Evolutionary conservation across 2,113 vertebrate species (phyloP), one percentile per base, ranked within the genome.

Genomic region (Sander vitreus): DNA sequence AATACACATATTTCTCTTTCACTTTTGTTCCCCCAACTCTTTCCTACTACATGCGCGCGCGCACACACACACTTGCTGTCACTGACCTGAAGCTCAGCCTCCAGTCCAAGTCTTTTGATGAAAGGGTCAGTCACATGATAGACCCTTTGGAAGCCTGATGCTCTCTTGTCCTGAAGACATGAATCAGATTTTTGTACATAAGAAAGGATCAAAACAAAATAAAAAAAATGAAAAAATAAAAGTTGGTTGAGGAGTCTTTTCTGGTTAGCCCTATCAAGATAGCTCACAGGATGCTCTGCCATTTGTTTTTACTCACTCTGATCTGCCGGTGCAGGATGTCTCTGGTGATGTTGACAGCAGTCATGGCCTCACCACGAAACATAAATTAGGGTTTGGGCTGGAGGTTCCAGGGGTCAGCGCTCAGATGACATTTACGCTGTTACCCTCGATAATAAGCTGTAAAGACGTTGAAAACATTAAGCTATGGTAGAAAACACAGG

Each of bases 61-160:
- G 10, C 15, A 36, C 36, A 21, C 54, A 47, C 9, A 30, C 27
- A 30, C 27, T 25, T 25, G 25, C 25, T 25, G 25, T 25, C 25
- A 25, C 25, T 25, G 25, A 30, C 98, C 97, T 99, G 97, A 69
- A 99, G 92, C 80, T 99, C 98, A 16, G 97, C 96, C 86, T 99
- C 98, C 33, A 99, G 95, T 82, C 98, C 98, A 82, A 99, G 96
- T 62, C 98, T 95, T 48, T 97, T 97, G 85, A 99, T 99, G 90
- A 99, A 97, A 0, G 98, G 97, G 59, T 99, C 98, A 0, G 97
- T 99, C 92, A 99, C 98, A 78, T 99, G 98, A 74, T 99, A 97
- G 73, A 92, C 94, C 66, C 97, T 96, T 81, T 99, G 97, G 21
- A 99, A 99, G 84, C 96, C 95, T 85, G 97, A 86, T 0, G 96